Conservation (phyloP, 2,113 vertebrate species). For the Aythya baeri region DNA sequence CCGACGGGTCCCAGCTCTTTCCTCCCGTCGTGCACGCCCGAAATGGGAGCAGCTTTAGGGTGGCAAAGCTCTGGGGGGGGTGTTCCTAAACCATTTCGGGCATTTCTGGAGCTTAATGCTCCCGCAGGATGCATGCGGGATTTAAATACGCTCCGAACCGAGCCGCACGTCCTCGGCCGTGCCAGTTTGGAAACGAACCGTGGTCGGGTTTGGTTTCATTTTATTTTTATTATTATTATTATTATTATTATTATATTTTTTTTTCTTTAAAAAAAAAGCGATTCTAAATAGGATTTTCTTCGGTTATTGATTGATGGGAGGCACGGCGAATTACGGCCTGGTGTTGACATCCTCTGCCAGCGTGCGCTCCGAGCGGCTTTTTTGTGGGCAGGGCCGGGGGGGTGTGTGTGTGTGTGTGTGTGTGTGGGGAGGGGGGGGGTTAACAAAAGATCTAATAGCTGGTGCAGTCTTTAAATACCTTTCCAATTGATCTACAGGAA, state of each 20-base stretch:
- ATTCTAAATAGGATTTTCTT: not conserved
- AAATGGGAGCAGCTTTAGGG: accelerated
- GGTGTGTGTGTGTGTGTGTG: too few relatives aligned
- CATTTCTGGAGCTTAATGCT: not conserved
- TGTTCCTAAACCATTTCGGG: not conserved
- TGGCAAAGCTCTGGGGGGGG: not conserved
- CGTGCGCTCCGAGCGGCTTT: not conserved
- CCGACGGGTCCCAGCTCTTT: accelerated
- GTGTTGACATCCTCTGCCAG: not conserved
- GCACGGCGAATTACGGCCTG: not conserved
- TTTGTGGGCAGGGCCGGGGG: not conserved
- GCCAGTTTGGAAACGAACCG: not conserved
- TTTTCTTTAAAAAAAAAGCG: not conserved
- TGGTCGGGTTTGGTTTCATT: not conserved
- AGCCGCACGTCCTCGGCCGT: not conserved
- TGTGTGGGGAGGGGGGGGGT: not conserved
- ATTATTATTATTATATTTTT: too few relatives aligned
- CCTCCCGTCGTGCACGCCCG: accelerated
- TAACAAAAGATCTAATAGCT: constrained; percentile 38
- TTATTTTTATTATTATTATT: not conserved
- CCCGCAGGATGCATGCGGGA: not conserved
- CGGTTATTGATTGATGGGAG: not conserved
- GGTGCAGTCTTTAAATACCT: constrained; percentile 66
- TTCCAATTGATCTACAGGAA: constrained; percentile 73
- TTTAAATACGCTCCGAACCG: not conserved